A percentile compares a stretch with the other conserved stretches of the same genome.
Evolutionary conservation across 1,140 invertebrate genomes (phyloP).

Genomic region (Wasmannia auropunctata): DNA sequence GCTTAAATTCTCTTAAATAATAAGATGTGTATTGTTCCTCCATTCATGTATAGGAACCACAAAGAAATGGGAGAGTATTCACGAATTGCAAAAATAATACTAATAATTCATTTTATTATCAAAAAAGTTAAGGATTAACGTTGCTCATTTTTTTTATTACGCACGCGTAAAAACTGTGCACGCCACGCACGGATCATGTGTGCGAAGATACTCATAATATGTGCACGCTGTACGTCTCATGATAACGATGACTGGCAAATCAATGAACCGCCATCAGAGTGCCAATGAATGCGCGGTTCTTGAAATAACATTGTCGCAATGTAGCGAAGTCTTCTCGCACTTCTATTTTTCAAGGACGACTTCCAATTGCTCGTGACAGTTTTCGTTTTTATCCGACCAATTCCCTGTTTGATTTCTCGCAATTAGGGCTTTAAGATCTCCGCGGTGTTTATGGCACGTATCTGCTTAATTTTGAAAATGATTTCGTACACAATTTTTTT

Average conservation of each 20-base stretch:
- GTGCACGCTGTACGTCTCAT: not conserved
- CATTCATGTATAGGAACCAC: not conserved
- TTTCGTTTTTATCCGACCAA: not conserved
- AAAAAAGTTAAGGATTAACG: not conserved
- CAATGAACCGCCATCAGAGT: not conserved
- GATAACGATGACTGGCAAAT: constrained; percentile 34
- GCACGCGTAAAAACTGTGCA: not conserved
- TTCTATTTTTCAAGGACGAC: not conserved
- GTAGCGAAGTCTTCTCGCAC: not conserved
- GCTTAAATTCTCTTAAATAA: not conserved
- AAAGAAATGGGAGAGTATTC: not conserved
- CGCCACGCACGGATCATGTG: not conserved
- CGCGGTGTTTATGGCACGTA: not conserved
- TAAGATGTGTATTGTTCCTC: not conserved
- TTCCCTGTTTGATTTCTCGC: not conserved
- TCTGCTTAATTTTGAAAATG: not conserved
- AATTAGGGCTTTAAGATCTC: not conserved
- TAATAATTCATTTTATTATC: not conserved
- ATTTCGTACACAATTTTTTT: not conserved
- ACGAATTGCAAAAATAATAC: not conserved
- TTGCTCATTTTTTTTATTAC: not conserved
- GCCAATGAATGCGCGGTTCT: not conserved
- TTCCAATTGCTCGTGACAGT: not conserved
- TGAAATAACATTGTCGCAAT: not conserved
- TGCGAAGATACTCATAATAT: not conserved